Conservation (phyloP, 2,113 vertebrate species). For the Balaenoptera acutorostrata region DNA sequence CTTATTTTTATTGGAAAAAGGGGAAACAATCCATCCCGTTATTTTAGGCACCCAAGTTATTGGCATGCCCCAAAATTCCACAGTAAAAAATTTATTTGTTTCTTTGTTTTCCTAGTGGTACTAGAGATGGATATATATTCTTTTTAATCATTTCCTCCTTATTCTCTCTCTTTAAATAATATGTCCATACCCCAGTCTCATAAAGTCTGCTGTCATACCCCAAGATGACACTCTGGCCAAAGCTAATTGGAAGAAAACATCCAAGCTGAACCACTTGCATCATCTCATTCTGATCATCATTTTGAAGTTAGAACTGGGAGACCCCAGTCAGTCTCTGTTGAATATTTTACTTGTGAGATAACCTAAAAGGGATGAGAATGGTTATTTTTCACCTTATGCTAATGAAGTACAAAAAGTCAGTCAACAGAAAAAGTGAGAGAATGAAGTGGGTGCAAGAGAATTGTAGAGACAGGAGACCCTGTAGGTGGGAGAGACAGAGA, state of each 20-base stretch:
- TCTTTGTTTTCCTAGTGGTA: neutral
- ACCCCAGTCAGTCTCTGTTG: neutral
- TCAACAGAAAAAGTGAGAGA: neutral
- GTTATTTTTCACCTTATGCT: neutral
- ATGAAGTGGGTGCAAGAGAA: neutral
- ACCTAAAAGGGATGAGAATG: neutral
- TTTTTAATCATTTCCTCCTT: neutral
- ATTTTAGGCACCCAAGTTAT: neutral
- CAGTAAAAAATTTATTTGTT: neutral
- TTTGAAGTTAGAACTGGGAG: neutral
- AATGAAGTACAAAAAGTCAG: neutral
- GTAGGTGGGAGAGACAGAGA: neutral
- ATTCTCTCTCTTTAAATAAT: neutral
- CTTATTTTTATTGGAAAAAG: neutral
- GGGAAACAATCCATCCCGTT: neutral
- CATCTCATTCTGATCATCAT: neutral
- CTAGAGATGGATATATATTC: neutral
- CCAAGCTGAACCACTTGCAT: neutral
- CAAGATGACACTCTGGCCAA: neutral
- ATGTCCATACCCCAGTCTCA: neutral
- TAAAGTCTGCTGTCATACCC: neutral
- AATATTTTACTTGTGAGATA: neutral
- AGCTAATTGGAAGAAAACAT: neutral
- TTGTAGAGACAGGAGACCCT: neutral
- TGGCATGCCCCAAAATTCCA: neutral